Evolutionary conservation across 2,113 vertebrate genomes (phyloP).

Genomic region (Sylvilagus bachmani): DNA sequence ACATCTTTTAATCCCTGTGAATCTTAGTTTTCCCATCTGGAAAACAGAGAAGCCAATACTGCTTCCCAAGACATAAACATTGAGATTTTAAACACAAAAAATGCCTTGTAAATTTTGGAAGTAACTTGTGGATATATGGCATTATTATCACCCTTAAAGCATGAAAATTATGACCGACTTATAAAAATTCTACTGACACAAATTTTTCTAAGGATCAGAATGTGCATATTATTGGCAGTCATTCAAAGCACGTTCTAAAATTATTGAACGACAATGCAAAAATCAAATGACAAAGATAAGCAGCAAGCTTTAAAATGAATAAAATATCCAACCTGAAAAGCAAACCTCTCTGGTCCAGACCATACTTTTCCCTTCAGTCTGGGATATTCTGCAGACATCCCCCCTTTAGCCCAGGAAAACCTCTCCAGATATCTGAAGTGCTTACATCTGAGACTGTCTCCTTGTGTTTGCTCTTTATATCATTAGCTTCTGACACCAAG

Average conservation of each 20-base stretch:
- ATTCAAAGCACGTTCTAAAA: not conserved
- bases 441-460: not conserved
- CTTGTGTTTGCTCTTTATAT: not conserved
- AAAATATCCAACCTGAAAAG: slow-evolving; percentile 28
- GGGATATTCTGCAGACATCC: not conserved
- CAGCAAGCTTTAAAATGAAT: not conserved
- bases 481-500: not conserved
- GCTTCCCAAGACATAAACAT: slow-evolving; percentile 8
- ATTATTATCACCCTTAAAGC: not conserved
- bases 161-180: slow-evolving; percentile 45
- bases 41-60: slow-evolving; percentile 30
- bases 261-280: not conserved
- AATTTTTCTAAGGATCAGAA: slow-evolving; percentile 4
- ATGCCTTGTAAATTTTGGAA: slow-evolving; percentile 1
- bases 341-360: not conserved
- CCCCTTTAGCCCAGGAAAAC: not conserved
- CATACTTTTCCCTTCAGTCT: not conserved
- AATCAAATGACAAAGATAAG: slow-evolving; percentile 41
- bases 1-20: not conserved
- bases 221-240: not conserved
- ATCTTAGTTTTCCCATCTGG: slow-evolving; percentile 44
- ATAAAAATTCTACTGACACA: slow-evolving; percentile 41
- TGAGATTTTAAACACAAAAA: not conserved
- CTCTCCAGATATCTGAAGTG: slow-evolving; percentile 18
- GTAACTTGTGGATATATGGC: slow-evolving; percentile 33